Percentiles rank a stretch among this genome's conserved stretches.
Conservation (phyloP, 1,140 invertebrate genomes). For the Triops longicaudatus region DNA sequence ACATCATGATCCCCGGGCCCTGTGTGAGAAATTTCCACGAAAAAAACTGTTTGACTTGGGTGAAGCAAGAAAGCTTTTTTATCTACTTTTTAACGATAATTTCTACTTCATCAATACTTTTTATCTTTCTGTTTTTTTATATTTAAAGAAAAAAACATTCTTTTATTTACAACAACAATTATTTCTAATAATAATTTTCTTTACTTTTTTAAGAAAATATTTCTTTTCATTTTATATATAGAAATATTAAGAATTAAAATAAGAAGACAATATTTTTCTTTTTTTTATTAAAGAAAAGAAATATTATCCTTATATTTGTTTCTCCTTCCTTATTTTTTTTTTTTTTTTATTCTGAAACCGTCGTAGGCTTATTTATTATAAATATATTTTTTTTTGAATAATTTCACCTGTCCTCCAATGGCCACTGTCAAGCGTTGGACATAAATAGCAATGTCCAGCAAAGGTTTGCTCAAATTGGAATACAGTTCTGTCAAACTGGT, state of each 20-base stretch:
- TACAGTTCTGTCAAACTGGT: slow-evolving; percentile 90
- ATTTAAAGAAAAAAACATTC: too few species aligned
- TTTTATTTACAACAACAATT: too few species aligned
- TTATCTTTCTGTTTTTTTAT: neutral
- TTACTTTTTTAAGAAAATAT: slow-evolving; percentile 1
- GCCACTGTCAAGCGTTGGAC: slow-evolving; percentile 77
- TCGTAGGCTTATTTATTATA: slow-evolving; percentile 29
- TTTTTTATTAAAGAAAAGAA: too few species aligned
- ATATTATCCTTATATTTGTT: too few species aligned
- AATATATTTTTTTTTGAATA: slow-evolving; percentile 36
- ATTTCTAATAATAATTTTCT: too few species aligned
- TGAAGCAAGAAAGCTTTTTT: slow-evolving; percentile 18
- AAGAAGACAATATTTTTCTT: too few species aligned
- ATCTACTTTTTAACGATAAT: too few species aligned
- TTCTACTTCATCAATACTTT: too few species aligned
- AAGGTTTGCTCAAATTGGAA: slow-evolving; percentile 93
- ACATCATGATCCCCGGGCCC: slow-evolving; percentile 77
- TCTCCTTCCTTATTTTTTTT: too few species aligned
- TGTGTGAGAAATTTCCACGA: slow-evolving; percentile 37
- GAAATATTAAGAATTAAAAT: too few species aligned
- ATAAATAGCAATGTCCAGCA: slow-evolving; percentile 90
- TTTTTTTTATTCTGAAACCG: too few species aligned
- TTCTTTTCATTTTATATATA: too few species aligned
- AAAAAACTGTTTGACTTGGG: slow-evolving; percentile 29
- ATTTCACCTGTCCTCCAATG: slow-evolving; percentile 60